Base-by-base conservation (phyloP, 2,113 vertebrate species). In the Todiramphus chloris region DNA sequence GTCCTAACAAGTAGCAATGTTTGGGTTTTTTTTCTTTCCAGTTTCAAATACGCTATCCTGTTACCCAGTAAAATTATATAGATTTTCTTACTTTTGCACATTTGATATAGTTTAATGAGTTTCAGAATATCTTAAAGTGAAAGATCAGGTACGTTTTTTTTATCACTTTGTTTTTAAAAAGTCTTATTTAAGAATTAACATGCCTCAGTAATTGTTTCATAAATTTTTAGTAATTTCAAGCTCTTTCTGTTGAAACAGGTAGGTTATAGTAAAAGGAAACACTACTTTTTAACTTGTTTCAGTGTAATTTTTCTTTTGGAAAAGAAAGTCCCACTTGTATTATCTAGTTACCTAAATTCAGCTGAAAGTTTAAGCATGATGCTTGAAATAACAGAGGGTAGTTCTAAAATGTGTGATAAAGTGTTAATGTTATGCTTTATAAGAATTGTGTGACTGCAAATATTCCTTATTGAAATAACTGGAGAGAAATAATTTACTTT, bases 361-460 rank as follows among this genome's bases (percentile, higher is more conserved):
- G 16, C 46, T 93, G 74, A 53, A 62, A 67, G 58, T 50, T 62
- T 28, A 37, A 77, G 60, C 35, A 6, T 0, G 3, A n/a, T 35
- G 25, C 10, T 4, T 2, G 33, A 63, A 53, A 16, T 20, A 37
- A 33, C 0, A 8, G 20, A 37, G 16, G 11, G 21, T 1, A 48
- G 25, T 28, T 80, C 28, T 30, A n/a, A 19, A 39, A 27, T 13
- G 15, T 41, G 8, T 24, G 56, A 3, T 3, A 33, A 60, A 46
- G 12, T 23, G 9, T 37, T 53, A 7, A 35, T 37, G 15, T 7
- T 25, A 9, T 4, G 31, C 31, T 55, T 56, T 39, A 0, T 16
- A 8, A 27, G n/a, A 53, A 23, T 30, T 41, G 53, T 41, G 44
- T n/a, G 41, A 4, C 14, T 66, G 13, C 51, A 78, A 30, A 79